Base-by-base conservation (phyloP, 2,888 invertebrate genomes). In the Xanthorhoe designata region DNA sequence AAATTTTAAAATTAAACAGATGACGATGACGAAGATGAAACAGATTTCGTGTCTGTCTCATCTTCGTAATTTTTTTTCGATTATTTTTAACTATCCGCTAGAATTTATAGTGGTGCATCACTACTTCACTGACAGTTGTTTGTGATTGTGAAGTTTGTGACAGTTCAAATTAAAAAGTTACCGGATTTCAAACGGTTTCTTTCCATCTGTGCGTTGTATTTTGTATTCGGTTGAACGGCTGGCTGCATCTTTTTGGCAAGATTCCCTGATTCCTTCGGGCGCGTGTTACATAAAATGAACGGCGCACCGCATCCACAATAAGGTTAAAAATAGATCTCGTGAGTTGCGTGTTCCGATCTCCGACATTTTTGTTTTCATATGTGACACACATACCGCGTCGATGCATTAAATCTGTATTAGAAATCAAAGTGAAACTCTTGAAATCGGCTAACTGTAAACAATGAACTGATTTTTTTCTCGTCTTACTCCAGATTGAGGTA, bases 341-440 rank as follows among this genome's bases (percentile, higher is more conserved):
- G 90, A 90, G 86, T 92, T 88, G 90, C 87, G 85, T 84, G 86
- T 88, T 88, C 83, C 71, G 71, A 73, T 77, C 81, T 72, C 80
- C 77, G 87, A 88, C 89, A 88, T 91, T 89, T 91, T 91, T 92
- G 91, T 92, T 92, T 91, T 90, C 82, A 86, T 85, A 80, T 89
- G n/a, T n/a, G 90, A 92, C 92, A 90, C 81, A 91, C 89, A 88
- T 90, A 87, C 77, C 83, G 83, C 80, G 82, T 82, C 79, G 82
- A 75, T 81, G 82, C 79, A 76, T 77, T 73, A 71, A 78, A 75
- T 81, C 82, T 82, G 83, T 81, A 80, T 87, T 90, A 90, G 91
- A 91, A 91, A 91, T 90, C 86, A 76, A 73, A 88, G 92, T 89
- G 90, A 91, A 92, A 92, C 82, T 82, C 80, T 17, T 85, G 84